phyloP scores from a whole-genome alignment of 2,797 vertebrate species.

The Fringilla coelebs region DNA sequence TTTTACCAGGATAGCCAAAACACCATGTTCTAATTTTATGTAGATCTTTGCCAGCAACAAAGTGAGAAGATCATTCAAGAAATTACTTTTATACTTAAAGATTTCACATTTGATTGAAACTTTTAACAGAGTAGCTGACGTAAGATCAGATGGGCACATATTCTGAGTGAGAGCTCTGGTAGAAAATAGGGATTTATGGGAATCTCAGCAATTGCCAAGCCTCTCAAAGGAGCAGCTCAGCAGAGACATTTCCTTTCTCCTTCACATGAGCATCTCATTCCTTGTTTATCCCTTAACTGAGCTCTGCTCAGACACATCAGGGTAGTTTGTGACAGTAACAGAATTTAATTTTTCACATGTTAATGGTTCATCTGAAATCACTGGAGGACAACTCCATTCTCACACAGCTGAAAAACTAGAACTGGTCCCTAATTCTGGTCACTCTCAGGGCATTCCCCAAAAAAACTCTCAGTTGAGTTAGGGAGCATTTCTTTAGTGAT shows the following conservation, averaged over 20 bases:
- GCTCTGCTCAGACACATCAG: background rate
- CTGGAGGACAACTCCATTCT: background rate
- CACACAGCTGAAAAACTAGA: background rate
- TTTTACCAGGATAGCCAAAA: background rate
- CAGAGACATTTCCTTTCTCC: background rate
- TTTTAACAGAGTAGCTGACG: background rate
- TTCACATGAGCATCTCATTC: fast-evolving
- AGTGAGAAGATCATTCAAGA: background rate
- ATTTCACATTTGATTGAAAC: background rate
- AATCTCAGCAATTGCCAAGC: background rate
- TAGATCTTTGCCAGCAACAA: background rate
- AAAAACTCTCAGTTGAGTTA: background rate
- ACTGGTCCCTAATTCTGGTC: background rate
- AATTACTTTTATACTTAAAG: background rate
- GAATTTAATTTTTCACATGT: background rate
- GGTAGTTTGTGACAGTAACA: background rate
- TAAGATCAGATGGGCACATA: background rate
- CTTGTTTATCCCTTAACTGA: background rate
- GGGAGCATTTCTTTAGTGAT: background rate
- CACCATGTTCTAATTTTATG: fast-evolving
- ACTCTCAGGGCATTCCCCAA: background rate
- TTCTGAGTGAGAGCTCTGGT: background rate
- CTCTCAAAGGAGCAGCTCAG: background rate
- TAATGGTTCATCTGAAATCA: background rate
- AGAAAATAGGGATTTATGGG: background rate